Base-by-base conservation (phyloP, 2,113 vertebrate species). In the Empidonax alnorum region DNA sequence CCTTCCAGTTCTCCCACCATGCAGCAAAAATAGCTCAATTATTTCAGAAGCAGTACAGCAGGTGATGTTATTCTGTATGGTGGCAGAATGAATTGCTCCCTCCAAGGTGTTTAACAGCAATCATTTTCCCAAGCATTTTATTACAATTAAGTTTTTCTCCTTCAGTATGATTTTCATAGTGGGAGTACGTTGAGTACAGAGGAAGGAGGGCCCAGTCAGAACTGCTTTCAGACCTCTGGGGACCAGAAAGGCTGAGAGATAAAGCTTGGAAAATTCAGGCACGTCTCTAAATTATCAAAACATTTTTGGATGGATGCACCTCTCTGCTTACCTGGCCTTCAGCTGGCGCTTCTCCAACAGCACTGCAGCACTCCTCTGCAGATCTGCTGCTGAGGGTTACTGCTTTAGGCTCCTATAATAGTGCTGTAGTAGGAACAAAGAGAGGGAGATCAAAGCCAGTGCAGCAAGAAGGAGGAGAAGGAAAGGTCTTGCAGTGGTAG, bases 161-260 rank as follows among this genome's bases (percentile, higher is more conserved):
- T 94, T 87, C 93, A 94, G 89, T 37, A 94, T 68, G 52, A 81
- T 89, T 91, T 89, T 92, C 49, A 67, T 78, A 87, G 52, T 35
- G 31, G 47, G n/a, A 78, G 13, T 63, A 14, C 35, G 6, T 30
- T 77, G 31, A 65, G 8, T 15, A 37, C 18, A 53, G 39, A 63
- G 61, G 31, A 90, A 65, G 18, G 28, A 92, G 14, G 4, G 6
- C 25, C 41, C 21, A 78, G 14, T 35, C 15, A 71, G 53, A 71
- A 39, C 42, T 71, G 25, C 11, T 55, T 82, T 37, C 53, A 69
- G 55, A 77, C 12, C 47, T 74, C 73, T 78, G 56, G 39, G 19
- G 23, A 53, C 7, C 13, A 10, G 13, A 61, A 65, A 62, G 8
- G 24, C 25, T 78, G 68, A 89, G 27, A 65, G 17, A 89, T 25